Conservation (phyloP, 2,888 invertebrate species). For the Drepana falcataria region DNA sequence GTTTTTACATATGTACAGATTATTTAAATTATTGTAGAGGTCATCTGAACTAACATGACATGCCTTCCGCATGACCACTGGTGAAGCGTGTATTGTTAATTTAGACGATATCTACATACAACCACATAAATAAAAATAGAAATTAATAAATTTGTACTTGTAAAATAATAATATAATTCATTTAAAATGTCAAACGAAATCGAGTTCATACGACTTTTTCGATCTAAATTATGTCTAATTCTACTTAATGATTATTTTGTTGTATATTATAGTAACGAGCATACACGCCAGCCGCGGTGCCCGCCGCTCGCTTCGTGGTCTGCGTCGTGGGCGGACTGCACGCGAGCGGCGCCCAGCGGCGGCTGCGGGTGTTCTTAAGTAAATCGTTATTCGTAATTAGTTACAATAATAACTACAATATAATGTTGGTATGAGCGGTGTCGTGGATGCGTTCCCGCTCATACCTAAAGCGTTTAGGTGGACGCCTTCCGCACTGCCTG, state of each 20-base stretch:
- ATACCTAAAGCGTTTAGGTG: constrained; percentile 79
- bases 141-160: constrained; percentile 34
- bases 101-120: not conserved
- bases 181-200: constrained; percentile 55
- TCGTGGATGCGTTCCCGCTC: constrained; percentile 76
- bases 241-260: constrained; percentile 74
- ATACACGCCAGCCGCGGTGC: constrained; percentile 34
- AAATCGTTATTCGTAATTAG: constrained; percentile 66
- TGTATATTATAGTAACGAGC: constrained; percentile 53
- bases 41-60: not conserved
- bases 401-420: constrained; percentile 74
- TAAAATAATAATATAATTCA: constrained; percentile 50
- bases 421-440: constrained; percentile 77
- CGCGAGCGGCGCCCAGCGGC: constrained; percentile 23
- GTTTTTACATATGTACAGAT: constrained; percentile 77
- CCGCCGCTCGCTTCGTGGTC: not conserved
- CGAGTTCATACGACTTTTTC: constrained; percentile 49
- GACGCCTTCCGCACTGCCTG: constrained; percentile 61
- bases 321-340: constrained; percentile 1
- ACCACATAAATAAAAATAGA: constrained; percentile 1
- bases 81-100: not conserved
- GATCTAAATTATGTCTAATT: constrained; percentile 60
- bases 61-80: not conserved
- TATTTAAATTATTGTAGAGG: constrained; percentile 55
- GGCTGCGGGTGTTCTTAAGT: constrained; percentile 42